Evolutionary conservation across 2,888 invertebrate genomes (phyloP).

Genomic region (Limnephilus auricula): DNA sequence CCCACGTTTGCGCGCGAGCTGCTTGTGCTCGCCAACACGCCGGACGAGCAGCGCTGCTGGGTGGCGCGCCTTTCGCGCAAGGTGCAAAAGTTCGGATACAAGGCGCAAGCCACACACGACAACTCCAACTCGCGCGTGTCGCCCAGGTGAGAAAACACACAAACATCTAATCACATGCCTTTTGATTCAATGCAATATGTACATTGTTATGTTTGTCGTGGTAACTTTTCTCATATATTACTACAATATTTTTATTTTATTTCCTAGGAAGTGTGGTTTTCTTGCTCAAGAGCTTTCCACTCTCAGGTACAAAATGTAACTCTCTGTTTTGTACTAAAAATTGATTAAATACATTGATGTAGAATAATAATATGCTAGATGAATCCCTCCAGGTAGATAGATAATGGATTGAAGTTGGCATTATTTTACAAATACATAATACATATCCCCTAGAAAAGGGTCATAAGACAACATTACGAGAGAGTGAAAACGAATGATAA

Average conservation of each 20-base stretch:
- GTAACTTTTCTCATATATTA: background rate
- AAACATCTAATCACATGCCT: background rate
- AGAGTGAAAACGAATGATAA: too few species aligned
- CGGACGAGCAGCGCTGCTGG: constrained; percentile 95
- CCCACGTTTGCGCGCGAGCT: constrained; percentile 95
- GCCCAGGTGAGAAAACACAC: constrained; percentile 81
- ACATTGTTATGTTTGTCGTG: background rate
- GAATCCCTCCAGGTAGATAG: background rate
- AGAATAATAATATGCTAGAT: background rate
- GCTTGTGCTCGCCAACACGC: constrained; percentile 89
- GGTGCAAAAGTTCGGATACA: constrained; percentile 95
- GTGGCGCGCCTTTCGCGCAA: constrained; percentile 93
- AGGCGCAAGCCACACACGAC: constrained; percentile 84
- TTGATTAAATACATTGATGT: background rate
- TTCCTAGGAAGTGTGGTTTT: background rate
- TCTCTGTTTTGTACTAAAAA: background rate
- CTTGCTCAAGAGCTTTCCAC: background rate
- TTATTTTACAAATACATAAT: background rate
- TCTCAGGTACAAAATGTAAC: background rate
- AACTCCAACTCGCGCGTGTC: constrained; percentile 81
- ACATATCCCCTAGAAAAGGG: too few species aligned
- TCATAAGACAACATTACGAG: too few species aligned
- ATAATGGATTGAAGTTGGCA: background rate
- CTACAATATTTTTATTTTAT: background rate
- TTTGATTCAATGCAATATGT: background rate